Conservation (phyloP, 2,888 invertebrate species). For the Agrotis exclamationis region DNA sequence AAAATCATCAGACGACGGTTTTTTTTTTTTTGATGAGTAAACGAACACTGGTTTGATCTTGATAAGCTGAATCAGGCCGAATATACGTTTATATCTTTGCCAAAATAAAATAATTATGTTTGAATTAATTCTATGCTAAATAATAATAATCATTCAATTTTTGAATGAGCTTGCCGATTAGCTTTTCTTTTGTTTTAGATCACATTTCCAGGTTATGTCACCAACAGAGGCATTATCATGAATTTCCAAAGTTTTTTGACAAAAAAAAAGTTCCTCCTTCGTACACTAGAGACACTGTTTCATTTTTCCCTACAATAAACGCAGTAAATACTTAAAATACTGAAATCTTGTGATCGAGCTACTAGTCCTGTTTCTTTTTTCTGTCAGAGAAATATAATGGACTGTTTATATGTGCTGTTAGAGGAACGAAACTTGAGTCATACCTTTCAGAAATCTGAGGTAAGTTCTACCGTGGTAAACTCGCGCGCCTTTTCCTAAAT, state of each 20-base stretch:
- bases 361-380: too few relatives aligned
- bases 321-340: too few relatives aligned
- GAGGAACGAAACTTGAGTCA: too few relatives aligned
- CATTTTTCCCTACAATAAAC: too few relatives aligned
- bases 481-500: slow-evolving; percentile 19
- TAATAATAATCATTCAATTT: background rate
- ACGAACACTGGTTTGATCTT: background rate
- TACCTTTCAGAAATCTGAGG: background rate
- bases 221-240: too few relatives aligned
- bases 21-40: background rate
- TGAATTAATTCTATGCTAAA: background rate
- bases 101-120: background rate
- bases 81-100: background rate
- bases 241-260: too few relatives aligned
- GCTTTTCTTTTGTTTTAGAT: background rate
- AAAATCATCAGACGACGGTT: background rate
- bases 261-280: too few relatives aligned
- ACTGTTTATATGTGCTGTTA: background rate
- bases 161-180: background rate
- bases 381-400: too few relatives aligned
- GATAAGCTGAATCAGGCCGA: background rate
- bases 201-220: too few relatives aligned
- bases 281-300: too few relatives aligned
- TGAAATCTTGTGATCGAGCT: too few relatives aligned
- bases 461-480: background rate